phyloP scores from a whole-genome alignment of 2,797 vertebrate species.

The Alcedo atthis region DNA sequence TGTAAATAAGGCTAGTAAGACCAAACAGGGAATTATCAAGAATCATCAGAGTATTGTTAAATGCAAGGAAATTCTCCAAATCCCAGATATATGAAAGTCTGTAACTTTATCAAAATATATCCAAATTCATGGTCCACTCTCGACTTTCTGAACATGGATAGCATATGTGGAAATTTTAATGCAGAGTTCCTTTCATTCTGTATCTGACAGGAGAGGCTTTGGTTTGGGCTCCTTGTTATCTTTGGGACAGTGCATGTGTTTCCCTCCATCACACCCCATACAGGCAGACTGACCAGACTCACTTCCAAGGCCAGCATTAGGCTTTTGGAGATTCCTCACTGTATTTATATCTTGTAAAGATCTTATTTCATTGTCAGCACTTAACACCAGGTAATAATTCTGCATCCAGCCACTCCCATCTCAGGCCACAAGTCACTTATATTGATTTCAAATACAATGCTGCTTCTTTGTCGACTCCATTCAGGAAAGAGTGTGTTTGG shows the following conservation, averaged over 20 bases:
- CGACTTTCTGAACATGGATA: neutral
- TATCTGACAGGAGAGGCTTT: neutral
- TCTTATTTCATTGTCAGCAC: slow-evolving; percentile 36
- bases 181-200: neutral
- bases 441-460: slow-evolving; percentile 46
- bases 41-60: neutral
- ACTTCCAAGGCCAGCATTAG: neutral
- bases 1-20: neutral
- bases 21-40: neutral
- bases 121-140: neutral
- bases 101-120: neutral
- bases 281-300: neutral
- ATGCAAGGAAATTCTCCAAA: neutral
- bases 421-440: neutral
- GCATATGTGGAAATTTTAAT: neutral
- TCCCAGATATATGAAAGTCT: neutral
- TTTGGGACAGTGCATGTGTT: neutral
- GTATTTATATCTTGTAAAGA: slow-evolving; percentile 22
- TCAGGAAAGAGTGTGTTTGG: neutral
- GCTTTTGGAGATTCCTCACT: slow-evolving; percentile 5
- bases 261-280: neutral
- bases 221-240: neutral
- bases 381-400: slow-evolving; percentile 54
- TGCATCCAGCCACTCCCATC: slow-evolving; percentile 17
- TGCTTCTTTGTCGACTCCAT: slow-evolving; percentile 16